Percentiles rank a stretch among this genome's conserved stretches.
phyloP scores from a whole-genome alignment of 1,140 invertebrate species.

The Onthophagus taurus region DNA sequence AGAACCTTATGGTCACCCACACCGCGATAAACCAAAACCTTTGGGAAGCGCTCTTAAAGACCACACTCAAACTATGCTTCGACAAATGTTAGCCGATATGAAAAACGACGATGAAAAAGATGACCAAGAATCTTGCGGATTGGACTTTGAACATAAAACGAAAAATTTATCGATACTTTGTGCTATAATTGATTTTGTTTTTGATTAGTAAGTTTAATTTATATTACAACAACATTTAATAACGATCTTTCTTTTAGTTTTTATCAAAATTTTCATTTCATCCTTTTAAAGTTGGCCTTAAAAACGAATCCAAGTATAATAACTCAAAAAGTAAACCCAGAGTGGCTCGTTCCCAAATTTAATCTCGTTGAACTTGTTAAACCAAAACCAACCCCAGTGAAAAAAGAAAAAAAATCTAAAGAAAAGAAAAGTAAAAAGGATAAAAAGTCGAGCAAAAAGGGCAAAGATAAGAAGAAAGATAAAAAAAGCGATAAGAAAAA shows the following conservation, averaged over 20 bases:
- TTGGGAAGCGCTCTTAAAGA: constrained; percentile 5
- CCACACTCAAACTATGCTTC: not conserved
- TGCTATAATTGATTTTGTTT: constrained; percentile 13
- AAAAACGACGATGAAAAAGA: constrained; percentile 5
- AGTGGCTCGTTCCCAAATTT: constrained; percentile 26
- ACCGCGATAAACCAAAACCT: too few species aligned
- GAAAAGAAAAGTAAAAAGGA: constrained; percentile 3
- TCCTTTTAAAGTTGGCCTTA: constrained; percentile 11
- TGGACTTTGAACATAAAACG: too few species aligned
- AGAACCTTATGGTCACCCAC: too few species aligned
- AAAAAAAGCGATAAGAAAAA: constrained; percentile 15
- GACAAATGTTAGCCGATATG: not conserved
- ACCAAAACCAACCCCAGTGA: constrained; percentile 17
- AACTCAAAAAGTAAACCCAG: constrained; percentile 21
- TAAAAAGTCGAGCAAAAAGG: constrained; percentile 10
- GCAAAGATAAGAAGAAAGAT: constrained; percentile 9
- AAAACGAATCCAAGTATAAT: constrained; percentile 18
- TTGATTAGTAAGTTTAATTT: constrained; percentile 16
- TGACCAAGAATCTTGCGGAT: constrained; percentile 7
- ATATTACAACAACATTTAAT: not conserved
- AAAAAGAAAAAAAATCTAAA: constrained; percentile 11
- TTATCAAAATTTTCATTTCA: constrained; percentile 14
- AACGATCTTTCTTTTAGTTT: constrained; percentile 10
- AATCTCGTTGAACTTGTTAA: constrained; percentile 19
- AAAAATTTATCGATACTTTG: constrained; percentile 8